Evolutionary conservation across 2,797 vertebrate genomes (phyloP), one percentile per base, ranked within the genome.

Genomic region (Acanthiza pusilla): DNA sequence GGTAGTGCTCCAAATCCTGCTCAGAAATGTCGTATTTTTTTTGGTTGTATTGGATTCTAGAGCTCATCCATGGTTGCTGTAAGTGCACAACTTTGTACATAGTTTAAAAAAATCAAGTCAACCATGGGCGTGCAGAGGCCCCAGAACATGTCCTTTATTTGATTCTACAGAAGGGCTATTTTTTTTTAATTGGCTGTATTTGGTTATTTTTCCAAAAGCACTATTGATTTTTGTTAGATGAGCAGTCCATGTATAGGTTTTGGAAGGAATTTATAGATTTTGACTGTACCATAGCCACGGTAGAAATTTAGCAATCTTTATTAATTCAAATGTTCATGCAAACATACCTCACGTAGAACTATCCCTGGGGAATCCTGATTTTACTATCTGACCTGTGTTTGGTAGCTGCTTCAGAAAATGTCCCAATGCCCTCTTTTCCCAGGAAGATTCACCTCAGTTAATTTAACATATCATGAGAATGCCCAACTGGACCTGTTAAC

Each of bases 1-100:
- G 96, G 96, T 97, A 97, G 85, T 76, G 72, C 92, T 95, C 84
- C 88, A 96, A 96, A 93, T 67, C 26, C 81, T 95, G 10, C 72
- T 85, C 75, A 38, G 81, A 84, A 84, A 57, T 16, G 13, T 47
- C 20, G 32, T 32, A 66, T 94, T 62, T 82, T 72, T 57, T 68
- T 83, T 80, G 7, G 7, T 68, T 88, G 58, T 84, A 57, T 43
- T 93, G 87, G 74, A 93, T 91, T 96, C 89, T 94, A 84, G 66
- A 79, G 34, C 53, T 88, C 55, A 65, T 76, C 86, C 54, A 61
- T 78, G 73, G 72, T 88, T 85, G 50, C 67, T 86, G 21, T 38
- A 74, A 61, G 6, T 42, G 30, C 67, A 42, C 30, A 48, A 9
- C 47, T 85, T 63, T 30, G 10, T 50, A 65, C 8, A 3, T 27